Evolutionary conservation across 2,113 vertebrate species (phyloP).

Genomic region (Notothenia rossii): DNA sequence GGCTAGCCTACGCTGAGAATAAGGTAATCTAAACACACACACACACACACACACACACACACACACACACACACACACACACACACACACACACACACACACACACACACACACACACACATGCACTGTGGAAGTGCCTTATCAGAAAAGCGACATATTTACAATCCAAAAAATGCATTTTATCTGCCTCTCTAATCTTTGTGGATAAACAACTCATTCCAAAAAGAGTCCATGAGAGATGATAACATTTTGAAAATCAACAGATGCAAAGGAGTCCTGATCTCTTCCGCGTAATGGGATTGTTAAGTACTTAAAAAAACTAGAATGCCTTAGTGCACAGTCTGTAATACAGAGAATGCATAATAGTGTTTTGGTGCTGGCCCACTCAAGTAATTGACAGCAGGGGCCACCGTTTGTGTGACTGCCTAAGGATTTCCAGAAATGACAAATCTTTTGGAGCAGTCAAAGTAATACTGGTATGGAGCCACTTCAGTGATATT

Average conservation of each 20-base stretch:
- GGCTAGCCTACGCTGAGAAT: conserved; percentile 98
- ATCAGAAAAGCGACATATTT: conserved; percentile 69
- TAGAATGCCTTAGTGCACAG: conserved; percentile 44
- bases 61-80: conserved; percentile 11
- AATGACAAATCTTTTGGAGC: conserved; percentile 56
- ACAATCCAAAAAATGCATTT: conserved; percentile 68
- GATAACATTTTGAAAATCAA: conserved; percentile 75
- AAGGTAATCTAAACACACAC: conserved; percentile 86
- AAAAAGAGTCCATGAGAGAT: conserved; percentile 72
- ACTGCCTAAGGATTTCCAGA: conserved; percentile 59
- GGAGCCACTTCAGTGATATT: conserved; percentile 41
- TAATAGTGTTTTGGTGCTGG: conserved; percentile 58
- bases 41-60: conserved; percentile 14
- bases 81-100: conserved; percentile 4
- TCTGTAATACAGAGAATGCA: conserved; percentile 69
- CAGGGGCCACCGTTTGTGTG: conserved; percentile 71
- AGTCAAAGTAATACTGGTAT: conserved; percentile 24
- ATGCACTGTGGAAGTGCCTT: conserved; percentile 44
- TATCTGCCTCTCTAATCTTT: conserved; percentile 74
- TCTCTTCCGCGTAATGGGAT: conserved; percentile 72
- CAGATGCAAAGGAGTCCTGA: conserved; percentile 58
- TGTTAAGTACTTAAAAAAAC: conserved; percentile 74
- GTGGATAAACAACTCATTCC: conserved; percentile 75
- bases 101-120: conserved; percentile 31
- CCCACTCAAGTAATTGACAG: conserved; percentile 76